Base-by-base conservation (phyloP, 1,140 invertebrate genomes). In the Lepidurus arcticus region DNA sequence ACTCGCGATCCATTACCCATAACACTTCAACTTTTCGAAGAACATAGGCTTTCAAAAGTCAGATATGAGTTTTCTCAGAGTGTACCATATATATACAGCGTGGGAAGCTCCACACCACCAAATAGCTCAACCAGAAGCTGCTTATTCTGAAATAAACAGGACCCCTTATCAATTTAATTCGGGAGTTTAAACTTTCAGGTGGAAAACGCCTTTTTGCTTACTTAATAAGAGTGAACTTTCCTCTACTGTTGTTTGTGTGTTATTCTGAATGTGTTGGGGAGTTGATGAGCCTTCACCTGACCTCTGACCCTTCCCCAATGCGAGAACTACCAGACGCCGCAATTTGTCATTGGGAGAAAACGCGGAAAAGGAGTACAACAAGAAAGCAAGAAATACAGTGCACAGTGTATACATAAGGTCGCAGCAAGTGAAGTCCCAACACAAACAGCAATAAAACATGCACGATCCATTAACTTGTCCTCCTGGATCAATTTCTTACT, bases 311-410 rank as follows among this genome's bases (percentile, higher is more conserved):
- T 65, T 65, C 21, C 34, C 53, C 53, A 21, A 65, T 65, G 16
- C 53, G 13, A 65, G 53, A 65, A 65, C 5, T 65, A 65, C 53
- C 53, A 65, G 53, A 65, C 53, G 53, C 53, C 53, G 9, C 53
- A 65, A 65, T 65, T 65, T 65, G 53, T 65, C 53, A 65, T 21
- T 65, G 53, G 53, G 53, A 65, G 53, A 65, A 65, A 65, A 65
- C 21, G 53, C 53, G 53, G 13, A 21, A 65, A 65, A 65, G 21
- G 53, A 65, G 16, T 65, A 65, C 53, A 65, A 65, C 16, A 65
- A 65, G 21, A 65, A 21, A 16, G 53, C 9, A 65, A 21, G 53
- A 65, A 16, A 11, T 65, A 65, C 16, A 65, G 16, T 65, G 53
- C 6, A 65, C 4, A 16, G 13, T 16, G 53, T 9, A 65, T 21